These are phyloP conservation scores for Dimorphilus gyrociliatus DNA, from an alignment of 2,888 invertebrate genomes.

Conservation along the genomic window DNA sequence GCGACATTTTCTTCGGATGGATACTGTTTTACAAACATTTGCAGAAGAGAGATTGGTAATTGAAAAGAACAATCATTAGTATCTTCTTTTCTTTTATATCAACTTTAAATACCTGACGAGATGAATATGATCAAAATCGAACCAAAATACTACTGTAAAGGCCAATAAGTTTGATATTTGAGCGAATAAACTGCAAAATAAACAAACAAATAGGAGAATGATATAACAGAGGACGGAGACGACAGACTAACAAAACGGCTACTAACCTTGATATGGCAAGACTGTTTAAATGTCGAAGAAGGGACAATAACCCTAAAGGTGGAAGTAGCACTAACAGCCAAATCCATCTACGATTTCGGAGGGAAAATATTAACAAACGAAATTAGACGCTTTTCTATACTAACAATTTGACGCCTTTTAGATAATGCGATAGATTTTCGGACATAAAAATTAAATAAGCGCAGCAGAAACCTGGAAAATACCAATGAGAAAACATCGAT, in stretches of 20 bases:
- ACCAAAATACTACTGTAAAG: constrained; percentile 40
- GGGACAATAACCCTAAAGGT: constrained; percentile 30
- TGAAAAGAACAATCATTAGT: too few species aligned
- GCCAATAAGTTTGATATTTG: constrained; percentile 40
- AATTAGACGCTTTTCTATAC: too few species aligned
- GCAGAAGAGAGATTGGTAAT: not conserved
- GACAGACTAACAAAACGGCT: not conserved
- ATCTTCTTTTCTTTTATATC: constrained; percentile 11
- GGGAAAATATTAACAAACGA: too few species aligned
- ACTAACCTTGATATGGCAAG: constrained; percentile 36
- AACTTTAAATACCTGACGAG: too few species aligned
- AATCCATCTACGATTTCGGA: too few species aligned
- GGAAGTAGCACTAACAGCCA: constrained; percentile 37
- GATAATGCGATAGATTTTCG: constrained; percentile 32
- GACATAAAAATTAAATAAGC: constrained; percentile 37
- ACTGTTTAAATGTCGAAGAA: constrained; percentile 34
- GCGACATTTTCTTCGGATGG: constrained; percentile 35
- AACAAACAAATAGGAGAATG: constrained; percentile 1
- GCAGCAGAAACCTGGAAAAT: constrained; percentile 29
- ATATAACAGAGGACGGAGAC: too few species aligned
- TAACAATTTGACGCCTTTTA: constrained; percentile 24
- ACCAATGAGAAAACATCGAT: not conserved
- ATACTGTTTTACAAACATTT: constrained; percentile 17
- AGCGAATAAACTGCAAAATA: constrained; percentile 35
- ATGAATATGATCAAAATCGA: constrained; percentile 39